phyloP scores from a whole-genome alignment of 2,888 invertebrate species.

The Rhamnusium bicolor region DNA sequence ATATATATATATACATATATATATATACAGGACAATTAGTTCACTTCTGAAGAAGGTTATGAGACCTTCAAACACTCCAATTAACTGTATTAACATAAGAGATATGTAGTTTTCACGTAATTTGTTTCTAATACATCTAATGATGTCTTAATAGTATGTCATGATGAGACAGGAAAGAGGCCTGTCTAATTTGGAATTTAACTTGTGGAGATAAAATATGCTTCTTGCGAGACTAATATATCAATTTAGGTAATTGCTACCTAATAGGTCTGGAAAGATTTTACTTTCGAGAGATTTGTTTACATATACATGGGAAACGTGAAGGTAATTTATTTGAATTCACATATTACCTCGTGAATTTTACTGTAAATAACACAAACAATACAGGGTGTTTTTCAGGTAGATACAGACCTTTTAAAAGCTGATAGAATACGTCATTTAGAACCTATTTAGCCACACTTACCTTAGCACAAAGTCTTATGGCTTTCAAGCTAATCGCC shows the following conservation, averaged over 20 bases:
- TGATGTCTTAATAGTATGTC: conserved; percentile 32
- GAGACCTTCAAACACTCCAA: conserved; percentile 7
- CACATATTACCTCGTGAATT: not conserved
- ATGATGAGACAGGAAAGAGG: conserved; percentile 37
- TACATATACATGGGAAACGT: conserved; percentile 6
- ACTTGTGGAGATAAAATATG: conserved; percentile 56
- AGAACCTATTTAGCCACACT: too few species aligned
- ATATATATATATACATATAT: too few species aligned
- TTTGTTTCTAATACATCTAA: conserved; percentile 30
- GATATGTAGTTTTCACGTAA: conserved; percentile 19
- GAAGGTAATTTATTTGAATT: conserved; percentile 9
- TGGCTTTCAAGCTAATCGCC: too few species aligned
- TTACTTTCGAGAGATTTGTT: conserved; percentile 49
- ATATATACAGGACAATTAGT: too few species aligned
- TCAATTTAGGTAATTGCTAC: conserved; percentile 62
- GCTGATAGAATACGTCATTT: too few species aligned
- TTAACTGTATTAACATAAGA: not conserved
- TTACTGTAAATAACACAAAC: too few species aligned
- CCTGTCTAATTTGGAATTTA: conserved; percentile 58
- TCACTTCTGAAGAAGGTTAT: not conserved
- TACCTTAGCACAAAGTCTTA: too few species aligned
- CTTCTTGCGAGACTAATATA: conserved; percentile 63
- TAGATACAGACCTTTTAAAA: too few species aligned
- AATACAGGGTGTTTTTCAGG: too few species aligned
- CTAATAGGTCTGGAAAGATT: conserved; percentile 57